Conservation (phyloP, 2,113 vertebrate species). For the Corythornis madagascariensis region DNA sequence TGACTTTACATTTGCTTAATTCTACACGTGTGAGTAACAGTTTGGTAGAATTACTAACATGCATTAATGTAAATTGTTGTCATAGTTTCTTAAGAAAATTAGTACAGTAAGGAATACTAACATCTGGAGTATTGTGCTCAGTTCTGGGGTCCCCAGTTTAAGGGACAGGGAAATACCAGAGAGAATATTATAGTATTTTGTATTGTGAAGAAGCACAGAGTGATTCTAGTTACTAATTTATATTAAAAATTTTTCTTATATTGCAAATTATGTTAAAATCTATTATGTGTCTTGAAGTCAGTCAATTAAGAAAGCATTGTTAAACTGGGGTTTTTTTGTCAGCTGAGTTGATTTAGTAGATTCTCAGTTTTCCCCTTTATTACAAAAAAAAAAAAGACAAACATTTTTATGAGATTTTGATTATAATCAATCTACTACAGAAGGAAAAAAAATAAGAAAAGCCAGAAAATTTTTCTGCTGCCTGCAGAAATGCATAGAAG, state of each 20-base stretch:
- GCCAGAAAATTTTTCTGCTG: not conserved
- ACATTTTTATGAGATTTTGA: not conserved
- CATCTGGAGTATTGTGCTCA: not conserved
- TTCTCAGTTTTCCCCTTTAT: not conserved
- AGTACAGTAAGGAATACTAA: not conserved
- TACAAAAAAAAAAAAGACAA: not conserved
- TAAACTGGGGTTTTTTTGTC: not conserved
- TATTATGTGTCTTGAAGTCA: not conserved
- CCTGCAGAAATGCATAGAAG: not conserved
- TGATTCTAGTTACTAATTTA: not conserved
- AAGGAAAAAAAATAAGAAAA: not conserved
- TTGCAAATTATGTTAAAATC: not conserved
- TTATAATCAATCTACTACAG: not conserved
- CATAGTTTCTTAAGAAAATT: not conserved
- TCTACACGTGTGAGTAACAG: not conserved
- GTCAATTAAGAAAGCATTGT: not conserved
- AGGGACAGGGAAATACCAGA: no score
- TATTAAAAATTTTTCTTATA: not conserved
- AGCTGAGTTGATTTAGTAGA: not conserved
- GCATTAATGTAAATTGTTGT: not conserved
- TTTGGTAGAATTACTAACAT: not conserved
- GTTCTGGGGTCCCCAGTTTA: no score
- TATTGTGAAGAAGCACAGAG: not conserved
- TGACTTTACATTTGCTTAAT: not conserved
- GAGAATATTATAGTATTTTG: not conserved